Base-by-base conservation (phyloP, 2,888 invertebrate species). In the Boloria selene region DNA sequence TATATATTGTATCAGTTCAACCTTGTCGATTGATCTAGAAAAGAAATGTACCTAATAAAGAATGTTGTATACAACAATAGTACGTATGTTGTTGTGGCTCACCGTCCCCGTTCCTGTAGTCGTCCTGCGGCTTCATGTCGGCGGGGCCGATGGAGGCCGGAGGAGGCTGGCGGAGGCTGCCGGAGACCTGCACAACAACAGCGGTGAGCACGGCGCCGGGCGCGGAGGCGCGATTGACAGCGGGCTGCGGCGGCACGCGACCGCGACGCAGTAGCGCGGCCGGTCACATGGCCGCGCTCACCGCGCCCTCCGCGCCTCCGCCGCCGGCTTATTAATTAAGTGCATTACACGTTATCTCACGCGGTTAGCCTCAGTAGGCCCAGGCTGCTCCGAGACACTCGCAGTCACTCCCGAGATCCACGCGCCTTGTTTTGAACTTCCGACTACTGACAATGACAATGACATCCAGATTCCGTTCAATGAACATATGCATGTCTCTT, bases 61-160 rank as follows among this genome's bases (percentile, higher is more conserved):
- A 6, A 16, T 13, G 17, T 42, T 13, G 17, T 42, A 16, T 22
- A n/a, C 10, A 14, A 13, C 14, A 4, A 6, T 13, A 22, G 13
- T 45, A 45, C 6, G 10, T 14, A 22, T 26, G 22, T n/a, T 16
- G 13, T n/a, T 47, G 10, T 47, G 53, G 73, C 86, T 86, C 72
- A 86, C 87, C 86, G 69, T 87, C 85, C 45, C 88, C 87, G 76
- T 88, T 88, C 69, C 80, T 79, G 77, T 77, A 81, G 72, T 82
- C 82, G 73, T 86, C 83, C 64, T 79, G 82, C 56, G 86, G 85
- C 77, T 81, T 83, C 87, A 87, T 87, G 77, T 74, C 73, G 70
- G 38, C 68, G 18, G n/a, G 52, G 52, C 26, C 13, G 14, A 13
- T 13, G 5, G 31, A 6, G 31, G 51, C 51, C 51, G 26, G 52